Conservation (phyloP, 2,888 invertebrate species). For the Exephanes ischioxanthus region DNA sequence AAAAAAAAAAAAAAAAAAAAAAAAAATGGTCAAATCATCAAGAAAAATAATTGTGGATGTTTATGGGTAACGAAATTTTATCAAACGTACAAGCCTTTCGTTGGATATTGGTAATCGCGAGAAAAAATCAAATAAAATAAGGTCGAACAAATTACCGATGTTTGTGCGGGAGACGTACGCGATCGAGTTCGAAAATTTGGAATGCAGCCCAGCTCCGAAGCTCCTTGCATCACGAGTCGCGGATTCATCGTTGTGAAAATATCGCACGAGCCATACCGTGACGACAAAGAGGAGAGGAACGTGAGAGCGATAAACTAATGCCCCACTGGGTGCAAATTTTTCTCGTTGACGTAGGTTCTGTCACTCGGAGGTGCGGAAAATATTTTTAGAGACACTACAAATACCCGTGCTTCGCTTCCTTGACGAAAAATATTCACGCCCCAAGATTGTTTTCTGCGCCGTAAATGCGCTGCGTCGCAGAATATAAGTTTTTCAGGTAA, state of each 20-base stretch:
- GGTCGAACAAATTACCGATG: background rate
- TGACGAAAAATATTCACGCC: background rate
- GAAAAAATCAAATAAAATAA: background rate
- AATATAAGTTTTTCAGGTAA: background rate
- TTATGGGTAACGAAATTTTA: too few relatives aligned
- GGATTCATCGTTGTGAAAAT: conserved; percentile 7
- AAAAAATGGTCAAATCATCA: too few relatives aligned
- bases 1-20: too few relatives aligned
- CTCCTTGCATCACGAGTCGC: conserved; percentile 7
- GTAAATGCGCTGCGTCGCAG: background rate
- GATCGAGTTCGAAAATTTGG: conserved; percentile 21
- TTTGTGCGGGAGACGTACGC: background rate
- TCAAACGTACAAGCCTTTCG: too few relatives aligned
- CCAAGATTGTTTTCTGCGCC: background rate
- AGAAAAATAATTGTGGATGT: too few relatives aligned
- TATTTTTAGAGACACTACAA: conserved; percentile 14
- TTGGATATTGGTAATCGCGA: background rate
- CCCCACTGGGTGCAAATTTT: conserved; percentile 18
- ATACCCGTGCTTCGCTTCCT: background rate
- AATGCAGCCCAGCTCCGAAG: conserved; percentile 6
- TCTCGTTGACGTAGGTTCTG: conserved; percentile 21
- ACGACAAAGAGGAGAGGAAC: background rate
- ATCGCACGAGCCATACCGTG: background rate
- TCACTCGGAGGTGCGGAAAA: conserved; percentile 9
- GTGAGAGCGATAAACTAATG: conserved; percentile 27